phyloP scores from a whole-genome alignment of 2,113 vertebrate species.

The Dromiciops gliroides region DNA sequence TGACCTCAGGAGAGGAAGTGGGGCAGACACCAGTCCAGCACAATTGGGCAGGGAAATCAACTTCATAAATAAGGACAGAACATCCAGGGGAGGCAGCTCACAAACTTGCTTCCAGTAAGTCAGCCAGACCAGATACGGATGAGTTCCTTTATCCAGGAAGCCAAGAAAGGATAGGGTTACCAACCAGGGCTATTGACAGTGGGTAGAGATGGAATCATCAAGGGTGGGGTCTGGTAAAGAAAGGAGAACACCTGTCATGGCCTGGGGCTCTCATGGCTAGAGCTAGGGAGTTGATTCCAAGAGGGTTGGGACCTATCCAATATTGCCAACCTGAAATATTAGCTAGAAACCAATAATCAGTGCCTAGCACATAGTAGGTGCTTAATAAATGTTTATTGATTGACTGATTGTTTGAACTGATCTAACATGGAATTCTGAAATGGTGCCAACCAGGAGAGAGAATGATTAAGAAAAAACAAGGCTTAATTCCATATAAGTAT shows the following conservation, averaged over 20 bases:
- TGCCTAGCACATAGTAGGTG: background rate
- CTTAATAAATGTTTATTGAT: background rate
- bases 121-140: background rate
- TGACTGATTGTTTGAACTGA: background rate
- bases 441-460: background rate
- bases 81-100: background rate
- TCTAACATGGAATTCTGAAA: background rate
- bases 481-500: background rate
- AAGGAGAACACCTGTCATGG: background rate
- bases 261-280: background rate
- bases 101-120: background rate
- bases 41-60: background rate
- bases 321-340: background rate
- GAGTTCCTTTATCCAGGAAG: background rate
- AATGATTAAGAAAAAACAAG: background rate
- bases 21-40: background rate
- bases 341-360: background rate
- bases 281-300: background rate
- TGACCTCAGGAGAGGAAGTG: background rate
- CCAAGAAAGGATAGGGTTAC: background rate
- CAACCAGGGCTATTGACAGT: background rate
- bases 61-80: background rate
- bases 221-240: background rate
- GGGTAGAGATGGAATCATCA: background rate
- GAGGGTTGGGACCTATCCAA: background rate